Percentiles rank a stretch among this genome's conserved stretches.
Conservation (phyloP, 23 tunicate species). For the Aplidium turbinatum region DNA sequence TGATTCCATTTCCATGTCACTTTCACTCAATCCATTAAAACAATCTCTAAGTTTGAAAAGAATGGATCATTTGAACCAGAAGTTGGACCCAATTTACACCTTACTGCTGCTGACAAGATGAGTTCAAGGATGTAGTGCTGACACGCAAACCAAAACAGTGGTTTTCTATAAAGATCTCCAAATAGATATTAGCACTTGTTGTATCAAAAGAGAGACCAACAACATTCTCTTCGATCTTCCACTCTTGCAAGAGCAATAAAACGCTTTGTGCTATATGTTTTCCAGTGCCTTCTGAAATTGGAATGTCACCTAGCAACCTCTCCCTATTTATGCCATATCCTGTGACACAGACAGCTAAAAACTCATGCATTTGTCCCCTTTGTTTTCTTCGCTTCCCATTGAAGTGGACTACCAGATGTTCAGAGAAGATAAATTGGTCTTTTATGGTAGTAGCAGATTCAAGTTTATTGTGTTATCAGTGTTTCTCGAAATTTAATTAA, state of each 20-base stretch:
- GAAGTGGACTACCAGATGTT: slow-evolving; percentile 11
- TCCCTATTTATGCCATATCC: slow-evolving; percentile 13
- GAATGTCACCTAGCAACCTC: slow-evolving; percentile 16
- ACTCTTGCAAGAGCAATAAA: slow-evolving; percentile 18
- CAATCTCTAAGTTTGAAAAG: not conserved
- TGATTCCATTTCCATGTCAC: slow-evolving; percentile 25
- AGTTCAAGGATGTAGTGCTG: slow-evolving; percentile 21
- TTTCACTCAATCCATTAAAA: slow-evolving; percentile 18
- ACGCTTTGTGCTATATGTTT: slow-evolving; percentile 26
- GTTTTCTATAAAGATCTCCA: slow-evolving; percentile 21
- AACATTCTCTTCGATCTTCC: slow-evolving; percentile 12
- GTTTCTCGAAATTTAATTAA: slow-evolving; percentile 3
- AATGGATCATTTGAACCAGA: slow-evolving; percentile 25
- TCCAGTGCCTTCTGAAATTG: slow-evolving; percentile 21
- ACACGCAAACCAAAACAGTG: slow-evolving; percentile 33
- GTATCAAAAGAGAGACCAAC: slow-evolving; percentile 18
- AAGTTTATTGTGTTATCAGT: slow-evolving; percentile 15
- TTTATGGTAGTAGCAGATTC: slow-evolving; percentile 18
- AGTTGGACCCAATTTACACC: slow-evolving; percentile 27
- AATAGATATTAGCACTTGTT: slow-evolving; percentile 17
- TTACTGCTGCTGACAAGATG: slow-evolving; percentile 22
- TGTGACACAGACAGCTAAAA: slow-evolving; percentile 30
- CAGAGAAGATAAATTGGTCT: slow-evolving; percentile 18
- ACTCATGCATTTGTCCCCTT: slow-evolving; percentile 11
- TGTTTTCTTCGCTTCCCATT: slow-evolving; percentile 27